Evolutionary conservation across 2,888 invertebrate genomes (phyloP), one percentile per base, ranked within the genome.

Genomic region (Morpho deidamia): DNA sequence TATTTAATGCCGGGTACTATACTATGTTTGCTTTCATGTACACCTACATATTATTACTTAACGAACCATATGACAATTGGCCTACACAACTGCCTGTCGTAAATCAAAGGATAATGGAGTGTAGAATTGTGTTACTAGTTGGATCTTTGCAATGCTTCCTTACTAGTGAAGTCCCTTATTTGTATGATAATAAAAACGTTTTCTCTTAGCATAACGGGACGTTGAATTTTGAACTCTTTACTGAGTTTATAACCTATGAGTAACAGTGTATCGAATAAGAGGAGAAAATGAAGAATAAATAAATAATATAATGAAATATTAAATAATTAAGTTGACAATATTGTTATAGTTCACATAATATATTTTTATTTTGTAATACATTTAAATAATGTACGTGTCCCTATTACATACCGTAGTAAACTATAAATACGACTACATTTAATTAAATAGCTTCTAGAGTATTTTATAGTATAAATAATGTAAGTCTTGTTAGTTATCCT

Each of bases 31-130:
- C 9, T 11, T 47, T 47, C 48, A 41, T 49, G 42, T 12, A 49
- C 42, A 42, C 49, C 49, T 35, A 49, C 49, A 42, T 41, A 34
- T 34, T 48, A 61, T 63, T 64, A 64, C 61, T 60, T 63, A 63
- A 65, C 62, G 62, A 56, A 56, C 56, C 53, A 51, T 58, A 52
- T 52, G 57, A 58, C 60, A 58, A 46, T 51, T 57, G 55, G 58
- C 57, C 58, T 37, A 53, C 42, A 53, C 54, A 60, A 59, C 61
- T 55, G 60, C 49, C 54, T 53, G 50, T 54, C 61, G 73, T 77
- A 76, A 74, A 75, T 78, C 71, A 74, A 62, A 52, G 54, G 66
- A 70, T 76, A 76, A 72, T 69, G 68, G 69, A 65, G 68, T 66
- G 68, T 70, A 51, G 51, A 44, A 65, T 67, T 67, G 60, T 67